A percentile compares a stretch with the other conserved stretches of the same genome.
phyloP scores from a whole-genome alignment of 2,797 vertebrate genomes.

The Silurus lanzhouensis region DNA sequence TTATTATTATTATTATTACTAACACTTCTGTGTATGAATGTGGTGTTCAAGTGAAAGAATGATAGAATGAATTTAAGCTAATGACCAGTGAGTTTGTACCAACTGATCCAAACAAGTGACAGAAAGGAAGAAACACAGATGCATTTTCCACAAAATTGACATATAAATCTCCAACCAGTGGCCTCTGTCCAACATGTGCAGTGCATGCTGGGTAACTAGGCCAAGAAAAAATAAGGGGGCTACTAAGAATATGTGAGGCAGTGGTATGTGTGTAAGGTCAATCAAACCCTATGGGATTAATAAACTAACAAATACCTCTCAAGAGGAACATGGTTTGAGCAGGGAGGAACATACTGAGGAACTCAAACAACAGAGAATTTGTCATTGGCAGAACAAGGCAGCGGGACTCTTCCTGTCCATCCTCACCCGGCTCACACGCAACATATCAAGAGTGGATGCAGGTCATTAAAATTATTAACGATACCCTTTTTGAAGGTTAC shows the following conservation, averaged over 20 bases:
- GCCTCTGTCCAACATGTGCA: constrained; percentile 25
- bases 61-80: neutral
- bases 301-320: constrained; percentile 50
- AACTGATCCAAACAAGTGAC: neutral
- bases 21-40: neutral
- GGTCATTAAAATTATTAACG: constrained; percentile 7
- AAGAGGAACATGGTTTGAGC: constrained; percentile 45
- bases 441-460: neutral
- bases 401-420: neutral
- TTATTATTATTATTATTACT: neutral
- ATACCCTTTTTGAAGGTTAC: constrained; percentile 24
- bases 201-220: constrained; percentile 35
- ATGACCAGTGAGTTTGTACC: neutral
- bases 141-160: neutral
- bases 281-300: constrained; percentile 48
- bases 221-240: constrained; percentile 49
- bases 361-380: constrained; percentile 25
- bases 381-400: constrained; percentile 15
- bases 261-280: constrained; percentile 45
- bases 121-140: neutral
- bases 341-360: constrained; percentile 43
- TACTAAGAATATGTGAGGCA: constrained; percentile 39
- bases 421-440: neutral
- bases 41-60: neutral
- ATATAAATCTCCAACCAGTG: neutral